Conservation (phyloP, 2,888 invertebrate species). For the Agelastica alni region DNA sequence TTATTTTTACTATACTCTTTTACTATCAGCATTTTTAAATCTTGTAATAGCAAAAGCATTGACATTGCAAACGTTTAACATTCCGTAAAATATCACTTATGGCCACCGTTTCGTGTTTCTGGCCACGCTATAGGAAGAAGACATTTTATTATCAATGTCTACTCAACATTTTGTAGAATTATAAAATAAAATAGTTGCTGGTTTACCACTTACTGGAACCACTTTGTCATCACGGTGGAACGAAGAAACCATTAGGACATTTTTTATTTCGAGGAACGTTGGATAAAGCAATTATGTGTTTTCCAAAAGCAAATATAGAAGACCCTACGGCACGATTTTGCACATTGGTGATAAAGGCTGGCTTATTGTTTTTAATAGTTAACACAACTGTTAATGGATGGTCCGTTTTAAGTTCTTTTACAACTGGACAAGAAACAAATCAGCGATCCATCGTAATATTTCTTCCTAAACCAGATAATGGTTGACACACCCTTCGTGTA, state of each 20-base stretch:
- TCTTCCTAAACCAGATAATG: not conserved
- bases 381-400: not conserved
- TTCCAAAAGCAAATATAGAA: constrained; percentile 1
- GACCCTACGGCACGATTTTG: not conserved
- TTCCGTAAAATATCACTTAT: constrained; percentile 3
- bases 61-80: constrained; percentile 5
- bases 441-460: not conserved
- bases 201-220: constrained; percentile 1
- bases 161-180: constrained; percentile 3
- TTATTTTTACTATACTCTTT: not conserved
- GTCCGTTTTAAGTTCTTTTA: not conserved
- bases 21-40: too few relatives aligned
- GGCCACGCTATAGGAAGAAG: constrained; percentile 10
- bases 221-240: too few relatives aligned
- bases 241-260: not conserved
- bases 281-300: not conserved
- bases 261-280: constrained; percentile 1
- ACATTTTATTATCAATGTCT: constrained; percentile 11
- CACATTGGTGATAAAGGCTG: not conserved
- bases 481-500: not conserved
- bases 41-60: too few relatives aligned
- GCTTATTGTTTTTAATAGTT: not conserved
- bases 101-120: constrained; percentile 19
- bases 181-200: constrained; percentile 7
- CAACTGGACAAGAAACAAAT: not conserved